phyloP scores from a whole-genome alignment of 1,140 invertebrate species.

The Cydia pomonella region DNA sequence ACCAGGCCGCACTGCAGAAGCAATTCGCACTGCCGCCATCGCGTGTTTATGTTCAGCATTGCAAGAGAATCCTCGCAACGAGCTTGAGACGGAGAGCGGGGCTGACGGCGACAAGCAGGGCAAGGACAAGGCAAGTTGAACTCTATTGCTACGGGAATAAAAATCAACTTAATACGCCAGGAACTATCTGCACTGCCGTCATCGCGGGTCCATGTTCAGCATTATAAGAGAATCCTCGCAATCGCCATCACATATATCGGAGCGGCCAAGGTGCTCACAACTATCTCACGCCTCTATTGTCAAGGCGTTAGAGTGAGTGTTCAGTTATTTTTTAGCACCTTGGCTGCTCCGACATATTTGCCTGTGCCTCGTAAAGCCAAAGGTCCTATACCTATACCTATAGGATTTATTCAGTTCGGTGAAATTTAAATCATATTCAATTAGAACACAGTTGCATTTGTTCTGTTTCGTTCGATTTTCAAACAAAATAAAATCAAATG shows the following conservation, averaged over 20 bases:
- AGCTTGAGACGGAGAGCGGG: slow-evolving; percentile 38
- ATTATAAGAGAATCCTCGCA: slow-evolving; percentile 80
- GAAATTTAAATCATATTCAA: too few relatives aligned
- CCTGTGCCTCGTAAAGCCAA: too few relatives aligned
- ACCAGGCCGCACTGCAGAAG: slow-evolving; percentile 90
- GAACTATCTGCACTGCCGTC: slow-evolving; percentile 89
- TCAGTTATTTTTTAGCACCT: too few relatives aligned
- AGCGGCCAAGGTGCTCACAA: too few relatives aligned
- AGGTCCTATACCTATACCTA: too few relatives aligned
- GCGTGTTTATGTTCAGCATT: slow-evolving; percentile 87
- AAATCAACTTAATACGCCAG: slow-evolving; percentile 63
- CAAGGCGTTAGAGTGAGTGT: too few relatives aligned
- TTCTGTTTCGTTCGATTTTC: too few relatives aligned
- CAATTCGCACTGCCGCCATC: slow-evolving; percentile 89
- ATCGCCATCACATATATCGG: too few relatives aligned
- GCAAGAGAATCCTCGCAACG: slow-evolving; percentile 75
- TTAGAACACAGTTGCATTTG: too few relatives aligned
- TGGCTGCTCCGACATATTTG: too few relatives aligned
- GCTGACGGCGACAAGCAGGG: slow-evolving; percentile 54
- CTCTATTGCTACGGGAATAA: neutral
- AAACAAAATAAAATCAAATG: too few relatives aligned
- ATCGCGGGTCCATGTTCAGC: slow-evolving; percentile 87
- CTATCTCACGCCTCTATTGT: slow-evolving; percentile 31
- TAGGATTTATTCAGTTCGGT: too few relatives aligned
- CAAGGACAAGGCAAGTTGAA: slow-evolving; percentile 40